Conservation (phyloP, 2,888 invertebrate genomes). For the Tenodera sinensis region DNA sequence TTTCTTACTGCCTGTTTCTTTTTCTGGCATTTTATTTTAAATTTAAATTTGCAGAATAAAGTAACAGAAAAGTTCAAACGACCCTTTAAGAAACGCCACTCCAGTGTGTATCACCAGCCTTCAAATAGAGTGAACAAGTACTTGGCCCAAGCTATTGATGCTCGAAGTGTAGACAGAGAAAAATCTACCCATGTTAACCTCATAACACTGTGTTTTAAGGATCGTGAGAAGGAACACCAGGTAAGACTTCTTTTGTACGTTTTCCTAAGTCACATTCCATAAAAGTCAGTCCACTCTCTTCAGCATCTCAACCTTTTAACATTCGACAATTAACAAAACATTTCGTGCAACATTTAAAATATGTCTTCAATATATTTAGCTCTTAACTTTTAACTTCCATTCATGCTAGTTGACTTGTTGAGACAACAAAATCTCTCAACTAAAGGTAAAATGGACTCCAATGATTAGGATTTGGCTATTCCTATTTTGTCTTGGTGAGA, state of each 20-base stretch:
- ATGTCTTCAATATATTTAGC: no score
- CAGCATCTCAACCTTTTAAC: no score
- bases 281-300: no score
- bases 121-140: conserved; percentile 90
- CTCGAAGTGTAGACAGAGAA: conserved; percentile 84
- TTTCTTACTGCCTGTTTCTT: not conserved
- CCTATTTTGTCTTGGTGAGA: no score
- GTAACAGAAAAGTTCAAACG: conserved; percentile 84
- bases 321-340: no score
- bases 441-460: no score
- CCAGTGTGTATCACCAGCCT: conserved; percentile 82
- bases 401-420: no score
- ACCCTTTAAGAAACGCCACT: conserved; percentile 83
- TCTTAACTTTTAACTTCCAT: no score
- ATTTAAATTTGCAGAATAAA: conserved; percentile 59
- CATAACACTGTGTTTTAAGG: conserved; percentile 80
- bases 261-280: not conserved
- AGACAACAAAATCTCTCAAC: no score
- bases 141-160: conserved; percentile 86
- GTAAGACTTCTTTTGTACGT: conserved; percentile 44
- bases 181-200: conserved; percentile 86
- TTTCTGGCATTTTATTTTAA: not conserved
- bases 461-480: no score
- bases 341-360: no score
- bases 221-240: conserved; percentile 77